Conservation (phyloP, 2,888 invertebrate genomes). For the Lithophane leautieri region DNA sequence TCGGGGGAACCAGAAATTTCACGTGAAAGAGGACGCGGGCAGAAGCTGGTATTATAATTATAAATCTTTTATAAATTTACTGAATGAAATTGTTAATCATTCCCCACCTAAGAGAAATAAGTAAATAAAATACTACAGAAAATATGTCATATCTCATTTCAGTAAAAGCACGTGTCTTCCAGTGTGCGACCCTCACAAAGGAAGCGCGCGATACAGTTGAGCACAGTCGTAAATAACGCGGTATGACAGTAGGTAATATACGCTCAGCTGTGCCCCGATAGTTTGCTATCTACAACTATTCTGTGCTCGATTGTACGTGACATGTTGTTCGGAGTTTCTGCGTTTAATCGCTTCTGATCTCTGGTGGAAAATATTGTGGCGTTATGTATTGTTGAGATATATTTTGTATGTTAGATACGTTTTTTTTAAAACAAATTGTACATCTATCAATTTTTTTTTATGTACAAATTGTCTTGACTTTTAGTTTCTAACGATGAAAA, state of each 20-base stretch:
- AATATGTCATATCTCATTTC: conserved; percentile 49
- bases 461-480: too few relatives aligned
- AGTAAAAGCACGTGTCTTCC: conserved; percentile 54
- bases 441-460: too few relatives aligned
- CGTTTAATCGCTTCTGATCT: conserved; percentile 55
- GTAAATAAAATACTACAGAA: conserved; percentile 20
- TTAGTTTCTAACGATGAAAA: too few relatives aligned
- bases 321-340: conserved; percentile 51
- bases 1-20: neutral
- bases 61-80: neutral
- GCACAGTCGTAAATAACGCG: conserved; percentile 74
- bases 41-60: neutral
- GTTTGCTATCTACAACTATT: conserved; percentile 65
- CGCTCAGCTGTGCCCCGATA: conserved; percentile 70
- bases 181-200: conserved; percentile 47
- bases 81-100: neutral
- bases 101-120: neutral
- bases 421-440: too few relatives aligned
- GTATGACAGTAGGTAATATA: conserved; percentile 74
- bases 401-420: too few relatives aligned
- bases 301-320: conserved; percentile 57
- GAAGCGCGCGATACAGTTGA: conserved; percentile 64
- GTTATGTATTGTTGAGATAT: neutral
- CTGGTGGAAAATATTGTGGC: conserved; percentile 35
- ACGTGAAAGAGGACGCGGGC: neutral